Evolutionary conservation across 2,888 invertebrate species (phyloP).

Genomic region (Rapana venosa): DNA sequence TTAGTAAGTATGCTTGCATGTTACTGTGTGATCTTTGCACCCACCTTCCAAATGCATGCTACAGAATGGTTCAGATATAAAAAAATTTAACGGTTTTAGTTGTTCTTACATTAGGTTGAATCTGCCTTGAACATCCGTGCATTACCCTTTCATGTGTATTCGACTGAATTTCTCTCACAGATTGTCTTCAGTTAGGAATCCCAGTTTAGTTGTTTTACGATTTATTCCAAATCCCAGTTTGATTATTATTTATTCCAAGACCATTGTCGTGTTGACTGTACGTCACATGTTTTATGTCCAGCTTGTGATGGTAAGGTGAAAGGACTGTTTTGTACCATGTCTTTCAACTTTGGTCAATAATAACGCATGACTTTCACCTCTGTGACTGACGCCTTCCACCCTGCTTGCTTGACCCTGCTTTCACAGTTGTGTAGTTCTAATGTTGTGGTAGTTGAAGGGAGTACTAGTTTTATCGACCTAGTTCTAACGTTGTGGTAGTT

Average conservation of each 20-base stretch:
- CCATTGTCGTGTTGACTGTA: background rate
- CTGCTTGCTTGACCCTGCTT: background rate
- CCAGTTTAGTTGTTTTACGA: background rate
- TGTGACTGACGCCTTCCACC: background rate
- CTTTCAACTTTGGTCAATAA: slow-evolving; percentile 41
- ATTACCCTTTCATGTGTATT: background rate
- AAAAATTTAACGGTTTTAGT: background rate
- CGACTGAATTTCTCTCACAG: slow-evolving; percentile 7
- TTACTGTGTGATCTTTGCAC: background rate
- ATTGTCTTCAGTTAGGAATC: background rate
- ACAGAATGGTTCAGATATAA: background rate
- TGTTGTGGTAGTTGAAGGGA: background rate
- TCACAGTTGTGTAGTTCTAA: background rate
- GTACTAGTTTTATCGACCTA: background rate
- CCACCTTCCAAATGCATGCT: slow-evolving; percentile 24
- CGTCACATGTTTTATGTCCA: background rate
- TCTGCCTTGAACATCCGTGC: background rate
- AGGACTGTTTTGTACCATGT: slow-evolving; percentile 43
- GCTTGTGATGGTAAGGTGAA: slow-evolving; percentile 35
- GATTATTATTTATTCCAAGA: too few species aligned
- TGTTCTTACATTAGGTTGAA: background rate
- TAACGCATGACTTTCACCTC: slow-evolving; percentile 36
- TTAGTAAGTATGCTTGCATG: background rate
- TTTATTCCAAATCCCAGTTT: background rate
- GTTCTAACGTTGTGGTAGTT: background rate